phyloP scores from a whole-genome alignment of 2,888 invertebrate species.

The Mycogona germanica region DNA sequence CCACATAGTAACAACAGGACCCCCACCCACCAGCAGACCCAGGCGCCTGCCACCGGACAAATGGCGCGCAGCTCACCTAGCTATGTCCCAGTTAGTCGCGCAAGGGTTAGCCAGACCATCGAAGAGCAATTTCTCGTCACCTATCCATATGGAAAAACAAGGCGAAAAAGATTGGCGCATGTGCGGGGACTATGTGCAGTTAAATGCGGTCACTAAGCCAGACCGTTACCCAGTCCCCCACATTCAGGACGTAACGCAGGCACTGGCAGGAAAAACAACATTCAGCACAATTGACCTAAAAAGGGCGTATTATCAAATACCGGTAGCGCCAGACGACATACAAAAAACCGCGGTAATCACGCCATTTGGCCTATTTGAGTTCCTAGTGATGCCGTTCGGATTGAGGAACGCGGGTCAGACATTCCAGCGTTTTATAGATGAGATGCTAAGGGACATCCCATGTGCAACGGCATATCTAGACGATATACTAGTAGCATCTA shows the following conservation, averaged over 20 bases:
- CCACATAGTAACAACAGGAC: background rate
- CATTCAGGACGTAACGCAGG: background rate
- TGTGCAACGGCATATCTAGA: constrained; percentile 16
- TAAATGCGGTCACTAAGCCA: background rate
- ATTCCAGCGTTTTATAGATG: constrained; percentile 16
- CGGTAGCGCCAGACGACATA: constrained; percentile 4
- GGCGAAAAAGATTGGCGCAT: background rate
- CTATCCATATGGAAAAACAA: background rate
- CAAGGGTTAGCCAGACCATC: background rate
- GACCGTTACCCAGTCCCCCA: background rate
- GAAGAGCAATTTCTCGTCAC: background rate
- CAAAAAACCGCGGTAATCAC: constrained; percentile 9
- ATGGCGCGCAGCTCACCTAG: background rate
- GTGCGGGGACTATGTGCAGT: background rate
- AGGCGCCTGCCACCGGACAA: background rate
- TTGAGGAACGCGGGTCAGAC: constrained; percentile 17
- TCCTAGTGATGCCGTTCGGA: constrained; percentile 22
- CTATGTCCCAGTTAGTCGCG: background rate
- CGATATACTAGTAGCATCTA: constrained; percentile 24
- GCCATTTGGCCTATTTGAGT: constrained; percentile 17
- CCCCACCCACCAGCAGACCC: background rate
- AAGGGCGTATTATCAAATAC: constrained; percentile 8
- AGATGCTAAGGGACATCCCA: constrained; percentile 13
- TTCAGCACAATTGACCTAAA: constrained; percentile 3
- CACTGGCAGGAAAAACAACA: background rate